Base-by-base conservation (phyloP, 2,113 vertebrate species). In the Mobula hypostoma region DNA sequence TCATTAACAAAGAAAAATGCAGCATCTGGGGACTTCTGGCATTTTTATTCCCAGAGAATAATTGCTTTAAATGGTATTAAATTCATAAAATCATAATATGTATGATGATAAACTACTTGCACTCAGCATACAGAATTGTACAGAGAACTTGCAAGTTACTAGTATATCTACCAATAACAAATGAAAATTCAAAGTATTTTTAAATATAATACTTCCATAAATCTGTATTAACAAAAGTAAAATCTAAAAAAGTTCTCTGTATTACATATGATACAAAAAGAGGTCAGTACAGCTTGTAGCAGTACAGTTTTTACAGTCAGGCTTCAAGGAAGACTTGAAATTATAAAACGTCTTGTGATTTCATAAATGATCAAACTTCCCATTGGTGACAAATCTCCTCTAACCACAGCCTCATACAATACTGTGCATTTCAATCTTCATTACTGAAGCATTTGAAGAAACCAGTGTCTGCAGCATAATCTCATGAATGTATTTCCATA, bases 271-370 rank as follows among this genome's bases (percentile, higher is more conserved):
- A 96, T 97, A 98, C 97, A 98, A 98, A 98, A 97, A 97, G 96
- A 98, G 96, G 96, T 96, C 95, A 96, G 96, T 96, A 97, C 95
- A 97, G 97, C 97, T 94, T 96, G 94, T 95, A 77, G 96, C 96
- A 96, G 96, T 94, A 96, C 97, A 96, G 95, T 94, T 96, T 96
- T 95, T 96, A 97, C 96, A 97, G 97, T 98, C 96, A 97, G 94
- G 63, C 97, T 97, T 97, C 96, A 97, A 96, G 98, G 98, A 98
- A 98, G 97, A 98, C 98, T 97, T 97, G 96, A 98, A 98, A 97
- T 97, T 96, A 97, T 96, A 97, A 97, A 98, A 97, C 95, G 95
- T 95, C 94, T 96, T 8, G 95, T 94, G 94, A 96, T 96, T 97
- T 96, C 96, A 96, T 94, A 96, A 96, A 96, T 97, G 96, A 95